A percentile compares a stretch with the other conserved stretches of the same genome.
phyloP scores from a whole-genome alignment of 2,113 vertebrate species.

The Ursus arctos region DNA sequence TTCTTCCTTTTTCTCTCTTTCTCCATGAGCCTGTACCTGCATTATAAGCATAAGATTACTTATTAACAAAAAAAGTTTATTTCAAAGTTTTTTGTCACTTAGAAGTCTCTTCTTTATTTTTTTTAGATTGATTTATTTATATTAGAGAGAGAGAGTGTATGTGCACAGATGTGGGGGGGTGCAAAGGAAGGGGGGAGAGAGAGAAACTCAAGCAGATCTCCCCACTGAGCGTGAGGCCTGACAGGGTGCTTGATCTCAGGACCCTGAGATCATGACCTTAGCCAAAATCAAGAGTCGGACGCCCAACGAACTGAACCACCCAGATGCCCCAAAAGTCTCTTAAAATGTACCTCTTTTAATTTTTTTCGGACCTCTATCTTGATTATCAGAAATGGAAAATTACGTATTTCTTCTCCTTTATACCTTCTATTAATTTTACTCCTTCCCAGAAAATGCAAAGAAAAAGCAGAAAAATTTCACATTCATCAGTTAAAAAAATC shows the following conservation, averaged over 20 bases:
- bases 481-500: background rate
- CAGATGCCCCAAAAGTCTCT: background rate
- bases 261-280: background rate
- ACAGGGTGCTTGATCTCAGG: background rate
- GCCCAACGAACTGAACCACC: background rate
- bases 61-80: background rate
- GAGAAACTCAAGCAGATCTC: background rate
- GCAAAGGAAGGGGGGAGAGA: background rate
- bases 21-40: background rate
- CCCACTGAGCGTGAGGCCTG: background rate
- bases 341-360: conserved; percentile 22
- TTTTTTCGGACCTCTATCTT: background rate
- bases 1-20: background rate
- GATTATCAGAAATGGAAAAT: conserved; percentile 22
- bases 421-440: conserved; percentile 6
- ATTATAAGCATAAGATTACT: background rate
- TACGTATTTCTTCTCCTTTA: background rate
- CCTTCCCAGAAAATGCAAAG: background rate
- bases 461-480: background rate
- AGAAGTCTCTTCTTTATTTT: background rate
- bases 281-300: background rate
- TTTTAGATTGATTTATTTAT: background rate
- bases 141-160: background rate
- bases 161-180: too few relatives aligned
- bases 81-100: background rate